phyloP scores from a whole-genome alignment of 2,888 invertebrate genomes.

The Mimas tiliae region DNA sequence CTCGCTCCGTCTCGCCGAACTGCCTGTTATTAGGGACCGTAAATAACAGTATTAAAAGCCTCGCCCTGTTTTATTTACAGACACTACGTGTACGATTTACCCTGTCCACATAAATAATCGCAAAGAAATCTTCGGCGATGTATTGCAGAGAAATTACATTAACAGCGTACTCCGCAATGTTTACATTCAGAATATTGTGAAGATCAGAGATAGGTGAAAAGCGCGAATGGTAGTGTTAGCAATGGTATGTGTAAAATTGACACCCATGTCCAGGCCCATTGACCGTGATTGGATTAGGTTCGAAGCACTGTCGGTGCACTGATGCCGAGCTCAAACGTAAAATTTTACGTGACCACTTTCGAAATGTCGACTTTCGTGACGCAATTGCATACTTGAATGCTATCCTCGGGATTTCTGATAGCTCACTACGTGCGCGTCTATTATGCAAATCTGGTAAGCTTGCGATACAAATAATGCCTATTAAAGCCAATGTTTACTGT shows the following conservation, averaged over 20 bases:
- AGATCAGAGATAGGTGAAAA: slow-evolving; percentile 28
- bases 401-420: slow-evolving; percentile 60
- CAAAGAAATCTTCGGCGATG: slow-evolving; percentile 21
- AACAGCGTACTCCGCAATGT: slow-evolving; percentile 6
- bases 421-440: slow-evolving; percentile 61
- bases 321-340: slow-evolving; percentile 78
- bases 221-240: slow-evolving; percentile 34
- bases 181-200: slow-evolving; percentile 22
- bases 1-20: slow-evolving; percentile 36
- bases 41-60: slow-evolving; percentile 79
- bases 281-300: slow-evolving; percentile 81
- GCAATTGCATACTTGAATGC: slow-evolving; percentile 69
- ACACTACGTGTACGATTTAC: slow-evolving; percentile 64
- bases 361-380: slow-evolving; percentile 71
- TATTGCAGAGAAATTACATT: slow-evolving; percentile 17
- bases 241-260: slow-evolving; percentile 70
- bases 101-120: slow-evolving; percentile 51
- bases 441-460: slow-evolving; percentile 71
- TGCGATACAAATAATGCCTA: slow-evolving; percentile 49
- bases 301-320: slow-evolving; percentile 72
- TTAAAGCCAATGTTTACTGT: slow-evolving; percentile 1
- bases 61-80: slow-evolving; percentile 72
- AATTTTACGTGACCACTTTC: slow-evolving; percentile 84
- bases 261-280: slow-evolving; percentile 74
- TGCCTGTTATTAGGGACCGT: slow-evolving; percentile 75